phyloP scores from a whole-genome alignment of 2,888 invertebrate species.

The Agapostemon virescens region DNA sequence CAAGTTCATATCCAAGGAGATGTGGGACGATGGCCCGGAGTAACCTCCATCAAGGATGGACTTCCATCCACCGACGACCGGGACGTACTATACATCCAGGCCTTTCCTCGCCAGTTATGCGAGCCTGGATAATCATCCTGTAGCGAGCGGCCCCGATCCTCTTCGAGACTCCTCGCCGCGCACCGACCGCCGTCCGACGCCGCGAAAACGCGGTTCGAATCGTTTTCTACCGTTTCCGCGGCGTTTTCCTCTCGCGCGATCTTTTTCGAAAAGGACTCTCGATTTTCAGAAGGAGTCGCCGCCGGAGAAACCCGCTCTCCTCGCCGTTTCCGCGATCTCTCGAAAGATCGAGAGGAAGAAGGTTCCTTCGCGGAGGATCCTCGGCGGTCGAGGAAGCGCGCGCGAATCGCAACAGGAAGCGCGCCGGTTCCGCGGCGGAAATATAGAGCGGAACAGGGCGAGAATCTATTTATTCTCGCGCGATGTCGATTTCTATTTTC shows the following conservation, averaged over 20 bases:
- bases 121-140: conserved; percentile 62
- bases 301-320: no score
- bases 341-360: no score
- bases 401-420: neutral
- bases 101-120: conserved; percentile 64
- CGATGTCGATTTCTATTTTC: conserved; percentile 45
- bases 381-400: no score
- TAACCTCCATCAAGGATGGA: conserved; percentile 80
- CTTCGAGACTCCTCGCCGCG: conserved; percentile 1
- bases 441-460: conserved; percentile 46
- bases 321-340: no score
- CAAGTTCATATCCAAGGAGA: conserved; percentile 78
- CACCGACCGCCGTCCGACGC: neutral
- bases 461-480: conserved; percentile 26
- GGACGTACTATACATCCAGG: conserved; percentile 62
- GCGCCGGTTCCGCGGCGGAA: neutral
- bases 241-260: neutral
- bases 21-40: conserved; percentile 79
- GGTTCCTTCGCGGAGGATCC: neutral
- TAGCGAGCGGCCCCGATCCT: conserved; percentile 66
- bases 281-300: no score
- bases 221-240: conserved; percentile 1
- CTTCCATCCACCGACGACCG: conserved; percentile 70
- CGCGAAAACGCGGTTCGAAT: conserved; percentile 6
- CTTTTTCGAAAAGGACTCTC: neutral